Evolutionary conservation across 2,888 invertebrate species (phyloP), one percentile per base, ranked within the genome.

Genomic region (Eucriotettix oculatus): DNA sequence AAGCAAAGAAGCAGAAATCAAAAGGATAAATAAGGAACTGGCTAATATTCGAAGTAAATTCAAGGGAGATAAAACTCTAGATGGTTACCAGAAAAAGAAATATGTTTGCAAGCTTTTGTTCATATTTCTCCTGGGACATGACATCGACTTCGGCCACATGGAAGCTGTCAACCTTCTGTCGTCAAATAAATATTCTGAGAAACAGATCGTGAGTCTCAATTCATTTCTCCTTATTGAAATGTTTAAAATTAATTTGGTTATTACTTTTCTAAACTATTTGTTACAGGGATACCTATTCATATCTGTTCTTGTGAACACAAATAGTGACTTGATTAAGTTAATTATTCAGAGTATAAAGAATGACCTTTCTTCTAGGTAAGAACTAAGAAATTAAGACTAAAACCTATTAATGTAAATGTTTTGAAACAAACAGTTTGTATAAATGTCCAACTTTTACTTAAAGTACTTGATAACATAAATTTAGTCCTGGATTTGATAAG

Each of bases 71-170:
- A 99, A 98, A 82, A 98, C 99, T 57, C 80, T 99, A 62, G 99
- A 99, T 80, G 99, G 99, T 52, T 99, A 99, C 77, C 98, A 99
- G 74, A 99, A 99, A 84, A 99, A 99, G 81, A 99, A 99, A 79
- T 99, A 99, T 81, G 99, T 99, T 63, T 99, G 99, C 79, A 99
- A 99, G 77, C 80, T 99, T 67, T 79, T 99, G 66, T 99, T 99
- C 79, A 99, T 99, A 74, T 99, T 99, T 77, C 81, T 99, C 66
- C 85, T 99, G 69, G 99, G 99, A 66, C 98, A 99, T 77, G 99
- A 99, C 77, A 99, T 99, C 74, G 99, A 99, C 78, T 99, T 99
- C 76, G 99, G 99, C 65, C 98, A 99, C 77, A 99, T 99, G 98
- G 99, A 99, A 78, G 99, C 99, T 58, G 99, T 99, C 68, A 99